Evolutionary conservation across 2,113 vertebrate species (phyloP), one percentile per base, ranked within the genome.

Genomic region (Saccopteryx bilineata): DNA sequence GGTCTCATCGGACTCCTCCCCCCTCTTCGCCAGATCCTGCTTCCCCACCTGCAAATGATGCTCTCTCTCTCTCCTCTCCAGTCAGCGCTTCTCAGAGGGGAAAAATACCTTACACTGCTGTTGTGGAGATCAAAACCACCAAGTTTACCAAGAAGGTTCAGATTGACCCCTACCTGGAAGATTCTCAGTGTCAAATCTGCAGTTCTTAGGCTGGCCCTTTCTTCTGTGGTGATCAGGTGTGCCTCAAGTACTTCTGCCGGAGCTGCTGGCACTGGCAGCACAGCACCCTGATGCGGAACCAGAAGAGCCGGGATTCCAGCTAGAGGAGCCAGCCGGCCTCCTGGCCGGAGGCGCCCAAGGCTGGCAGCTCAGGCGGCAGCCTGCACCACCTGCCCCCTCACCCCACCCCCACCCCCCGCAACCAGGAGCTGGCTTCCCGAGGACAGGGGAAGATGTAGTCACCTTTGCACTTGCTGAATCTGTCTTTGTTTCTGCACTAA

Each of bases 121-220:
- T 99, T 91, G 99, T 99, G 90, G 99, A 99, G 96, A 99, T 99
- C 96, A 99, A 99, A 98, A 99, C 99, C 1, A 99, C 99, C 60
- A 99, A 99, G 98, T 99, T 99, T 97, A 99, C 99, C 87, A 99
- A 99, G 97, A 99, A 99, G 99, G 99, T 99, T 97, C 99, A 99
- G 98, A 99, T 99, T 0, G 99, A 99, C 97, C 99, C 99, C 0
- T 99, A 99, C 97, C 98, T 99, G 95, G 99, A 99, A 95, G 99
- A 99, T 86, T 99, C 99, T 1, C 98, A 99, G 98, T 99, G 99
- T 98, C 99, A 99, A 91, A 98, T 99, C 95, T 99, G 99, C 98
- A 99, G 98, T 71, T 97, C 99, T 94, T 99, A 99, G 94, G 99
- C 99, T 0, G 99, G 99, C 75, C 99, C 99, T 0, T 99, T 99